Evolutionary conservation across 2,113 vertebrate species (phyloP), one percentile per base, ranked within the genome.

Genomic region (Benitochromis conjunctus): DNA sequence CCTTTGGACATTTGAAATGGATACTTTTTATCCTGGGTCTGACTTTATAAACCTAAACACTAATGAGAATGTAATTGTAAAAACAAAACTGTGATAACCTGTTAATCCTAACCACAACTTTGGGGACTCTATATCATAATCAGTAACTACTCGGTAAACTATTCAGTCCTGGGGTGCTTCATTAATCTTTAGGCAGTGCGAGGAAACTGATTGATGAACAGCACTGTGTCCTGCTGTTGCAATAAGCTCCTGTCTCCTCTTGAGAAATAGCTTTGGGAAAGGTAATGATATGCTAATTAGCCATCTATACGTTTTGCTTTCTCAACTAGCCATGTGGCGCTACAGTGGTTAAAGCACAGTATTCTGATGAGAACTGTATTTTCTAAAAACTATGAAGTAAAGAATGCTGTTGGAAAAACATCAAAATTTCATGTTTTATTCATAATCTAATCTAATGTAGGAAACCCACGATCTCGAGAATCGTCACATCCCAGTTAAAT

Each of bases 1-100:
- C 43, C 29, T 74, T 46, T 29, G 41, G 41, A 26, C 66, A 71
- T 71, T 46, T 18, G 21, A 74, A 74, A 74, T 48, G 69, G 69
- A 74, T 74, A 9, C 9, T 4, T 16, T 74, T 48, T 74, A n/a
- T n/a, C 29, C 41, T 48, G 24, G 16, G 69, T 31, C 9, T 48
- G 14, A 71, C 21, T 71, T 71, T 1, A 14, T 29, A 29, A 48
- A 29, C 41, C 26, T 29, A 71, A 29, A 26, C 9, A 24, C n/a
- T 9, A 38, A 43, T 21, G 36, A 69, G 19, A 34, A 8, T 41
- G 34, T 66, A 66, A 66, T 13, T 41, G 19, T 66, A 14, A 66
- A 41, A 66, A 62, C 58, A 43, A 43, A 69, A 43, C 36, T 43
- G 14, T 48, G 26, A 48, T 48, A 71, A 48, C 3, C 41, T 71